A percentile compares a stretch with the other conserved stretches of the same genome.
These are phyloP conservation scores for Oryzias sinensis DNA, from an alignment of 2,797 vertebrate species.

Conservation along the genomic window DNA sequence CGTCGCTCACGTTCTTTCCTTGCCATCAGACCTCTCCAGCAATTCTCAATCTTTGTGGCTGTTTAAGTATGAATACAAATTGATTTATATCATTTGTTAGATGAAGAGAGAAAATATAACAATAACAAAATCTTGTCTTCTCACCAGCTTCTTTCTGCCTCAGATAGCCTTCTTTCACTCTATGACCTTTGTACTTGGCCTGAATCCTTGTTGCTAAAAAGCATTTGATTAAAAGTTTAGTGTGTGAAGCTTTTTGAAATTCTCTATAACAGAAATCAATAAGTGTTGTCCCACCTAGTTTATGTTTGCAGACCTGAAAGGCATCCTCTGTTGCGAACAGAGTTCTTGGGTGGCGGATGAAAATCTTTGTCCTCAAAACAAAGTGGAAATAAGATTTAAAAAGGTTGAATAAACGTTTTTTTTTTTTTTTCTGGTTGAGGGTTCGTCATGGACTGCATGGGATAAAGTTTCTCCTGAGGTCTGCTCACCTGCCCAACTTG, in stretches of 20 bases:
- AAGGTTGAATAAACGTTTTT: not conserved
- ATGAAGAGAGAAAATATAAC: not conserved
- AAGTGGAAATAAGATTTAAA: constrained; percentile 3
- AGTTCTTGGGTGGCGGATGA: constrained; percentile 93
- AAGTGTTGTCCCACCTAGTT: constrained; percentile 79
- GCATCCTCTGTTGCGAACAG: constrained; percentile 95
- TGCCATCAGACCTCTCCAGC: constrained; percentile 87
- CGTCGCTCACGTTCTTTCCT: constrained; percentile 83
- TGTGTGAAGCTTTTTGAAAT: not conserved
- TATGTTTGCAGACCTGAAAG: constrained; percentile 90
- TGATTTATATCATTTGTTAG: too few species aligned
- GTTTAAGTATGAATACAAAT: constrained; percentile 8
- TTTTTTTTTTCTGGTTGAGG: not conserved
- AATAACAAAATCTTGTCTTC: not conserved
- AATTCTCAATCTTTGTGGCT: constrained; percentile 92
- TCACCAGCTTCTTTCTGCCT: constrained; percentile 87
- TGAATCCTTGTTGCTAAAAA: constrained; percentile 89
- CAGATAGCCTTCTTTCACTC: constrained; percentile 78
- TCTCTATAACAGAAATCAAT: not conserved
- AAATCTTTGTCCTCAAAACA: constrained; percentile 89
- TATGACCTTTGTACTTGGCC: constrained; percentile 90
- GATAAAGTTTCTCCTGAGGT: not conserved
- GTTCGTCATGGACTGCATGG: not conserved
- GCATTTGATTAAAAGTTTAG: too few species aligned
- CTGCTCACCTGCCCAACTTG: constrained; percentile 88